Conservation (phyloP, 1,140 invertebrate species). For the Chrysomallon squamiferum region DNA sequence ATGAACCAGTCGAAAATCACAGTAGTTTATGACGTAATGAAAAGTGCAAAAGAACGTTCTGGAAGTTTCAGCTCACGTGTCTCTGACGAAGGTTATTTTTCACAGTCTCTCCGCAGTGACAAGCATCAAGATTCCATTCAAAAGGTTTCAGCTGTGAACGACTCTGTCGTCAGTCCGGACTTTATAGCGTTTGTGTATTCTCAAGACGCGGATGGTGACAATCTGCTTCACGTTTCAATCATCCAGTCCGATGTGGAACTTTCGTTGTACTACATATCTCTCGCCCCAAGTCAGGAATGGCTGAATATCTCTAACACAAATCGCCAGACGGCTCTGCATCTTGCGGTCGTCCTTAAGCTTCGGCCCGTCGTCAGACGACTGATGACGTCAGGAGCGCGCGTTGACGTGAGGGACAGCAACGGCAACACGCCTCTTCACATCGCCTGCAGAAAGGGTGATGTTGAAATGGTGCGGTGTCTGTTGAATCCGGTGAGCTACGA, state of each 20-base stretch:
- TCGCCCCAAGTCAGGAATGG: not conserved
- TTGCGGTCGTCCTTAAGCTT: conserved; percentile 74
- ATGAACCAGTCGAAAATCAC: no score
- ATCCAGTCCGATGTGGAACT: not conserved
- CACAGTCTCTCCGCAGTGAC: no score
- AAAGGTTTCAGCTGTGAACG: no score
- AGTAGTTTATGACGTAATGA: no score
- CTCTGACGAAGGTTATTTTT: no score
- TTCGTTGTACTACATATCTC: conserved; percentile 9
- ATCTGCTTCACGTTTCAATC: conserved; percentile 6
- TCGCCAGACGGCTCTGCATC: conserved; percentile 71
- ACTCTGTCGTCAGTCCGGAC: no score
- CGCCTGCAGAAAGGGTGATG: conserved; percentile 76
- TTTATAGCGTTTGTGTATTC: not conserved
- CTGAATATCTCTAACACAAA: conserved; percentile 24
- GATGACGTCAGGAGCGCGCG: conserved; percentile 72
- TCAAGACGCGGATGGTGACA: conserved; percentile 8
- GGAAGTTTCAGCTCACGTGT: no score
- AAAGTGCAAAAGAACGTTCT: no score
- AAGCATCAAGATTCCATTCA: no score
- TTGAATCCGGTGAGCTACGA: conserved; percentile 19
- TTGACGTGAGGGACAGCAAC: conserved; percentile 20
- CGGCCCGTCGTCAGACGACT: conserved; percentile 70
- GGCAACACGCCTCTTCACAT: conserved; percentile 78
- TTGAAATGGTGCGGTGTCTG: conserved; percentile 68